Evolutionary conservation across 2,888 invertebrate genomes (phyloP), one percentile per base, ranked within the genome.

Genomic region (Acholoe squamosa): DNA sequence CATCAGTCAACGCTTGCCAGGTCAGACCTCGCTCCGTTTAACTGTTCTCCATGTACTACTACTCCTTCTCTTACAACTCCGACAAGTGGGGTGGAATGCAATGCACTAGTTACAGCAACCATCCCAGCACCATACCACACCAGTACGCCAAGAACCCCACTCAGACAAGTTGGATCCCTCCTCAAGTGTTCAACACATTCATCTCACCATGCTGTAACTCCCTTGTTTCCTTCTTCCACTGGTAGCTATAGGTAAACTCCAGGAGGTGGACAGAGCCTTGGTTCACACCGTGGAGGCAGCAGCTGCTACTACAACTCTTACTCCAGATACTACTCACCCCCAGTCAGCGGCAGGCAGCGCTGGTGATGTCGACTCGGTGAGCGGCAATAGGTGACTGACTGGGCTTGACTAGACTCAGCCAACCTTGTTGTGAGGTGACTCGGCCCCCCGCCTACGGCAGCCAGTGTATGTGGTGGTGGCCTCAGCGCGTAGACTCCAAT

Each of bases 381-480:
- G 76, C 31, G 76, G 76, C 76, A 31, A 76, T 19, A 28, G 76
- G 76, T 76, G 76, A 76, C 19, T 76, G 76, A 28, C n/a, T 61
- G 61, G 14, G 61, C 61, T 61, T 3, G 61, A 19, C 14, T 61
- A 61, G 61, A 61, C 61, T 61, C 61, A n/a, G 61, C 61, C 61
- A 61, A 61, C 61, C 61, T 61, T 19, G 61, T 14, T 61, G 61
- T 61, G 61, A n/a, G 61, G 61, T 61, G 61, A 61, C 61, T 61
- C 22, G 61, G 61, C 3, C 43, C 43, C 43, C 43, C 43, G 43
- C 43, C 43, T 10, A n/a, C 61, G 61, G 61, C 61, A 61, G 61
- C 7, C 22, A 19, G 12, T 61, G 22, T n/a, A 19, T 19, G 61
- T 19, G 22, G 61, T n/a, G 14, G 61, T 61, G 61, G 1, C 3